phyloP scores from a whole-genome alignment of 1,140 invertebrate species.

The Zaprionus africanus region DNA sequence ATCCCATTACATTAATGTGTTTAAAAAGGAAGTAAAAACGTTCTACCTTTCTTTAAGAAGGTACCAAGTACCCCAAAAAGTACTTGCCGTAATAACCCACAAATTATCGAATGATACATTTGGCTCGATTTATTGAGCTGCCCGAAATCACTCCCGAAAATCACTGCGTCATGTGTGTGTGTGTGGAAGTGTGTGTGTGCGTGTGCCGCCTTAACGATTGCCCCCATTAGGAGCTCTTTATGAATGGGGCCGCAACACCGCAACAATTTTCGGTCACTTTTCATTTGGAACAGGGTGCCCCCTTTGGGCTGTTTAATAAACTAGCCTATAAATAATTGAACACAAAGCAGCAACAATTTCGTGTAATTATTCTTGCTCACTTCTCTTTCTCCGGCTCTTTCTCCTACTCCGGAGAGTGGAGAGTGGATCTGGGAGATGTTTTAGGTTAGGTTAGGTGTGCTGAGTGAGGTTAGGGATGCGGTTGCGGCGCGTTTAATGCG shows the following conservation, averaged over 20 bases:
- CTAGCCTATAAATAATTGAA: constrained; percentile 80
- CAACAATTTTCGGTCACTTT: constrained; percentile 56
- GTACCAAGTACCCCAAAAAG: neutral
- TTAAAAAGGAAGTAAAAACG: neutral
- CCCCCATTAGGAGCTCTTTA: constrained; percentile 67
- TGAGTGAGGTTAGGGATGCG: constrained; percentile 4
- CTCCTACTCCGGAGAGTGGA: constrained; percentile 7
- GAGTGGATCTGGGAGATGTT: neutral
- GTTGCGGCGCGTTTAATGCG: constrained; percentile 73
- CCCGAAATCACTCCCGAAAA: neutral
- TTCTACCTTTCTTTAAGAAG: neutral
- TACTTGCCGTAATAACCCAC: neutral
- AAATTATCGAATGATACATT: constrained; percentile 10
- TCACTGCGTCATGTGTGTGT: neutral
- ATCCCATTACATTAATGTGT: no score
- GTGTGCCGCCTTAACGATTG: constrained; percentile 21
- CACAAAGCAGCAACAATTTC: constrained; percentile 66
- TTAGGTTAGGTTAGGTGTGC: neutral
- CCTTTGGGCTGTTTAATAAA: constrained; percentile 49
- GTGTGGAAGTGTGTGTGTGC: neutral
- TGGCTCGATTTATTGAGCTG: constrained; percentile 1
- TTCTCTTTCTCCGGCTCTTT: neutral
- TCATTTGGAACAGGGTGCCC: constrained; percentile 25
- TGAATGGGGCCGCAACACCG: constrained; percentile 57
- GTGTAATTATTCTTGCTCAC: constrained; percentile 59